Evolutionary conservation across 2,113 vertebrate species (phyloP).

Genomic region (Atrichornis clamosus): DNA sequence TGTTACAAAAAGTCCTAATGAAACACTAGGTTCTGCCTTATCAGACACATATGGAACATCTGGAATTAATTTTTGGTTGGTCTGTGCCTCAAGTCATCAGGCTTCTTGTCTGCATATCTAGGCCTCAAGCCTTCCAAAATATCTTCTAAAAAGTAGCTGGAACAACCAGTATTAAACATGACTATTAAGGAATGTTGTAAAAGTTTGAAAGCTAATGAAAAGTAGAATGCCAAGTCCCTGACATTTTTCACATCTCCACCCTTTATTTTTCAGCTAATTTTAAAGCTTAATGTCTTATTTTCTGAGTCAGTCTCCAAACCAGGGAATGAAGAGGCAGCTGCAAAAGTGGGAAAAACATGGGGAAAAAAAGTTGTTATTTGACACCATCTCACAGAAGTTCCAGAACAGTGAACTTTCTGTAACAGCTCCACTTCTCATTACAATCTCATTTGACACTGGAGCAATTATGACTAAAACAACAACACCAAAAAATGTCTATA

Average conservation of each 20-base stretch:
- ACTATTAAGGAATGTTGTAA: slow-evolving; percentile 12
- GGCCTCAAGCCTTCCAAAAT: slow-evolving; percentile 10
- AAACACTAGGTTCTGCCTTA: not conserved
- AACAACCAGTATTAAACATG: slow-evolving; percentile 2
- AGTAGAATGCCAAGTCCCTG: slow-evolving; percentile 28
- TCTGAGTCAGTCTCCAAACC: slow-evolving; percentile 62
- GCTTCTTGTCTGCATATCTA: not conserved
- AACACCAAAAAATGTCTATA: not conserved
- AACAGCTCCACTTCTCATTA: slow-evolving; percentile 49
- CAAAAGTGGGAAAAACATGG: slow-evolving; percentile 63
- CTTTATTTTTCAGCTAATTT: slow-evolving; percentile 63
- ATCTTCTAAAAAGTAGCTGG: slow-evolving; percentile 12
- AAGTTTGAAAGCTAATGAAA: slow-evolving; percentile 54
- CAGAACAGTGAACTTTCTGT: slow-evolving; percentile 48
- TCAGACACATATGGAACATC: not conserved
- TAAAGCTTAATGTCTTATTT: slow-evolving; percentile 48
- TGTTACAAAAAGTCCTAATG: not conserved
- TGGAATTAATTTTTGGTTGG: not conserved
- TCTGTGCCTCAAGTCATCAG: not conserved
- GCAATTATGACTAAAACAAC: slow-evolving; percentile 48
- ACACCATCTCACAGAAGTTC: slow-evolving; percentile 47
- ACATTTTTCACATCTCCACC: slow-evolving; percentile 65
- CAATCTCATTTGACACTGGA: slow-evolving; percentile 44
- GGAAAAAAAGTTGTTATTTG: slow-evolving; percentile 55
- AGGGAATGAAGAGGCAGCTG: slow-evolving; percentile 65